phyloP scores from a whole-genome alignment of 2,888 invertebrate genomes.

The Pyrrhia umbra region DNA sequence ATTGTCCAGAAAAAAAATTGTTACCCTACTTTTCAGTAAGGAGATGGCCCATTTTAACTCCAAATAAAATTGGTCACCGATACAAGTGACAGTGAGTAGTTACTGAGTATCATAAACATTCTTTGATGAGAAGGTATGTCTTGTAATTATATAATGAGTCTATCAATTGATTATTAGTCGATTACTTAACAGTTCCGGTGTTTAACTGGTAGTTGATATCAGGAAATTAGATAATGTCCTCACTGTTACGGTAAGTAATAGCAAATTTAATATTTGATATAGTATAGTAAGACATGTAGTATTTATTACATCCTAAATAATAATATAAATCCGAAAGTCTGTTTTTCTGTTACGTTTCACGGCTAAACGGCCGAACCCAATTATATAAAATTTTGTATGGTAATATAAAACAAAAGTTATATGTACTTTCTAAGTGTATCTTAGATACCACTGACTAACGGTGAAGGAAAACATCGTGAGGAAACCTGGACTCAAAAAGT shows the following conservation, averaged over 20 bases:
- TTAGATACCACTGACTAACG: no score
- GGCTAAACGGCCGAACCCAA: no score
- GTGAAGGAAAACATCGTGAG: no score
- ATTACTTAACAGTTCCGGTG: constrained; percentile 28
- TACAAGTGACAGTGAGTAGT: not conserved
- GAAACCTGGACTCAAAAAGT: no score
- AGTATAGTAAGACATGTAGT: not conserved
- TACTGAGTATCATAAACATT: not conserved
- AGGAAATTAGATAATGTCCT: constrained; percentile 47
- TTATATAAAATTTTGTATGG: no score
- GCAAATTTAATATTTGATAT: constrained; percentile 3
- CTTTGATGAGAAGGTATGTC: not conserved
- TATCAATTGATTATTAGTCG: constrained; percentile 10
- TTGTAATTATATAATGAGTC: not conserved
- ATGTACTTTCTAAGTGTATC: no score
- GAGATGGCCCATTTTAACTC: not conserved
- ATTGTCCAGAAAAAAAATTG: not conserved
- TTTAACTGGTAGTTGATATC: constrained; percentile 22
- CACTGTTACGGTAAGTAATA: constrained; percentile 10
- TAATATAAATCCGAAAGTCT: no score
- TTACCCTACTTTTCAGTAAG: not conserved
- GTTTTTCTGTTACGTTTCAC: no score
- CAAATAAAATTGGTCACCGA: no score
- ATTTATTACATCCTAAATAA: no score
- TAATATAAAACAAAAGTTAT: no score